Evolutionary conservation across 2,888 invertebrate genomes (phyloP), one percentile per base, ranked within the genome.

Genomic region (Eupithecia exiguata): DNA sequence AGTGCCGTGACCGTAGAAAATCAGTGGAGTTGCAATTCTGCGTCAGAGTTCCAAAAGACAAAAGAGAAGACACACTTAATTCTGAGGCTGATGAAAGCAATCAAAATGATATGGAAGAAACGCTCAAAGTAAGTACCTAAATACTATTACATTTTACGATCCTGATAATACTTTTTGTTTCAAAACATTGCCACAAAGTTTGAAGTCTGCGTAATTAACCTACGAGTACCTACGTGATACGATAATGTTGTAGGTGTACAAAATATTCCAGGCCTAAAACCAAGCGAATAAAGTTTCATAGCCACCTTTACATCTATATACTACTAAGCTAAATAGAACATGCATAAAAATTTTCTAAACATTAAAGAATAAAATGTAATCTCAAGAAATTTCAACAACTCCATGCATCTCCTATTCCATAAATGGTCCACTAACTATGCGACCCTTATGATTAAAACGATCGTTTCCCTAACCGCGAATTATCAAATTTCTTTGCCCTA

Each of bases 401-500:
- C 92, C 75, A 89, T 62, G 5, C 71, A 70, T 82, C 80, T 75
- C 69, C 25, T 88, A 83, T 88, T 85, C 88, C 30, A 74, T 77
- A 84, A 85, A 86, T 88, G 91, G 91, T 88, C 81, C 87, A 88
- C 86, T 89, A 91, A 89, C 91, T 90, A 92, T 90, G 87, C 87
- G 88, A 89, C 89, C 88, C 88, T 92, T 91, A 90, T 94, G 92
- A 94, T 94, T 93, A 94, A 94, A 93, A 91, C 85, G 90, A 91
- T 90, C 92, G 90, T 92, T 92, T 90, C 84, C 82, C 89, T 90
- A 93, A 93, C 94, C 92, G 90, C 89, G 91, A 92, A 94, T 94
- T 94, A 94, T 94, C 94, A 92, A 93, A 94, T 94, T 93, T 93
- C 92, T 86, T 91, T 87, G 89, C 92, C 92, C 92, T 93, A 92